phyloP scores from a whole-genome alignment of 2,888 invertebrate genomes.

The Hanleya hanleyi region DNA sequence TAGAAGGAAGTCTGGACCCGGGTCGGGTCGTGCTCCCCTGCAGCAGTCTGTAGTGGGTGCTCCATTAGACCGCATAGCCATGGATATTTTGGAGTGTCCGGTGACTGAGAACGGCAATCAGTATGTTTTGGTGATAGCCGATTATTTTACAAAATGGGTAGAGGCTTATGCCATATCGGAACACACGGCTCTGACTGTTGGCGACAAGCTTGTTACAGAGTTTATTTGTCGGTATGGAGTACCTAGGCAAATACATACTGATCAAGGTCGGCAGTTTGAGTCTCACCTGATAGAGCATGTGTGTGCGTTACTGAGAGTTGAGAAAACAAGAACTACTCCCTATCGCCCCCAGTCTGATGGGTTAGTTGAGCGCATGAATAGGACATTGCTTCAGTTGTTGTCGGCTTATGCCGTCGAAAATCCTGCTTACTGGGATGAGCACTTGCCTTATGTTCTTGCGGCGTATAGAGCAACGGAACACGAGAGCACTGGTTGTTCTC shows the following conservation, averaged over 20 bases:
- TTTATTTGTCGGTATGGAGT: background rate
- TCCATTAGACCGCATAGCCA: background rate
- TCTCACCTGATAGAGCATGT: background rate
- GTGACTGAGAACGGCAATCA: background rate
- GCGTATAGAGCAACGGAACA: background rate
- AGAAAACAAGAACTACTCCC: background rate
- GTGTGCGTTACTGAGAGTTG: background rate
- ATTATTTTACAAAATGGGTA: background rate
- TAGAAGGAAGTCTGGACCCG: background rate
- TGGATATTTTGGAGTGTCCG: background rate
- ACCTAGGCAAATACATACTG: background rate
- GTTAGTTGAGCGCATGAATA: background rate
- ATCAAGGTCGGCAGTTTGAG: conserved; percentile 2
- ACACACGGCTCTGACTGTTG: background rate
- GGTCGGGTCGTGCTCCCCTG: background rate
- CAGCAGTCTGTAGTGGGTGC: background rate
- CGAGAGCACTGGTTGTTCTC: background rate
- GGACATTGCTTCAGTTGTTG: background rate
- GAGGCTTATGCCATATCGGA: background rate
- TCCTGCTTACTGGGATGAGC: background rate
- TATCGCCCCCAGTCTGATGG: background rate
- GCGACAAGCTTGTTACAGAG: background rate
- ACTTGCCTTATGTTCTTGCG: background rate
- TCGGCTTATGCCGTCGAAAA: background rate
- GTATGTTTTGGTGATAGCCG: background rate